Conservation (phyloP, 2,113 vertebrate species). For the Sylvilagus bachmani region DNA sequence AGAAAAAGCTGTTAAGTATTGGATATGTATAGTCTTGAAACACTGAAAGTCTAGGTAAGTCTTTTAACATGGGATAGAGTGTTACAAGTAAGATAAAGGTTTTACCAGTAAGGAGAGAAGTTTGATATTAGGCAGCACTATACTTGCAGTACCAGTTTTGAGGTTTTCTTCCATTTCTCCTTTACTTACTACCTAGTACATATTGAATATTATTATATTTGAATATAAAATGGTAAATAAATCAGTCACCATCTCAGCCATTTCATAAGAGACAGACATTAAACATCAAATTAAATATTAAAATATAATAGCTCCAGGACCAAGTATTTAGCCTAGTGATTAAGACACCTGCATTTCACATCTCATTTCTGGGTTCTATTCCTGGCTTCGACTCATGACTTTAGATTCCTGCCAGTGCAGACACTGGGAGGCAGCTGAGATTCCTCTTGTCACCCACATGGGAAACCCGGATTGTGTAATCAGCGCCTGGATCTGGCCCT, state of each 20-base stretch:
- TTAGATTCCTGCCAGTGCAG: too few species aligned
- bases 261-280: slow-evolving; percentile 15
- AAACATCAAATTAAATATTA: neutral
- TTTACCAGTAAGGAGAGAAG: neutral
- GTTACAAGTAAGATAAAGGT: neutral
- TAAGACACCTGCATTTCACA: too few species aligned
- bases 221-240: neutral
- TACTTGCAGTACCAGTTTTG: neutral
- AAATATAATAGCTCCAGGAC: too few species aligned
- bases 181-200: neutral
- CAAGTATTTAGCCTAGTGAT: too few species aligned
- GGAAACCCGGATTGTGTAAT: too few species aligned
- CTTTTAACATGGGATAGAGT: neutral
- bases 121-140: neutral
- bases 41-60: neutral
- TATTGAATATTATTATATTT: neutral
- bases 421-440: too few species aligned
- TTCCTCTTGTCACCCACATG: too few species aligned
- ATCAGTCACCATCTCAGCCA: neutral
- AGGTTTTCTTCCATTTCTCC: neutral
- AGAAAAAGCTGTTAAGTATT: neutral
- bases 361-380: too few species aligned
- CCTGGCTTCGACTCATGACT: too few species aligned
- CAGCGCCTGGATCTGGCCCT: too few species aligned
- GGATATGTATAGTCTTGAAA: slow-evolving; percentile 9